phyloP scores from a whole-genome alignment of 2,888 invertebrate genomes.

The Drosophila mulleri region DNA sequence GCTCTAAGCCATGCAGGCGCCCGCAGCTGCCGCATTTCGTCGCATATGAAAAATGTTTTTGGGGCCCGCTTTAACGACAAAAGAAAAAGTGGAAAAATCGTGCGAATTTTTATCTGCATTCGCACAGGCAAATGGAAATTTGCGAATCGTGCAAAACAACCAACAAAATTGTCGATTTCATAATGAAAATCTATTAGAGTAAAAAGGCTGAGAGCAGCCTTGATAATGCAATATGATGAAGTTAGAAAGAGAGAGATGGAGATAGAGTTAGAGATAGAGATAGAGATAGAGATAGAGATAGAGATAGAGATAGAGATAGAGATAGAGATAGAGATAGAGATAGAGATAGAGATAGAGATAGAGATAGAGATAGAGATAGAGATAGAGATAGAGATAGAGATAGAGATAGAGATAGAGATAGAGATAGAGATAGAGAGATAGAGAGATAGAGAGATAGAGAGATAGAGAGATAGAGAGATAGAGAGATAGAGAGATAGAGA shows the following conservation, averaged over 20 bases:
- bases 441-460: too few relatives aligned
- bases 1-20: conserved; percentile 40
- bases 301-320: too few relatives aligned
- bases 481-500: too few relatives aligned
- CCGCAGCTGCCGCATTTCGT: conserved; percentile 45
- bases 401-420: too few relatives aligned
- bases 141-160: not conserved
- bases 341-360: too few relatives aligned
- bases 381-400: too few relatives aligned
- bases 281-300: not conserved
- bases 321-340: too few relatives aligned
- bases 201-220: not conserved
- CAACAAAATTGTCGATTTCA: conserved; percentile 14
- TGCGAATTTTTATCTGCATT: conserved; percentile 34
- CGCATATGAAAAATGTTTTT: conserved; percentile 21
- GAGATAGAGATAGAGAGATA: too few relatives aligned
- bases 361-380: too few relatives aligned
- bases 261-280: not conserved
- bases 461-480: too few relatives aligned
- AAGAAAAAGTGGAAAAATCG: conserved; percentile 6
- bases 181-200: not conserved
- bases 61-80: not conserved
- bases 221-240: too few relatives aligned
- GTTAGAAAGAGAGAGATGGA: too few relatives aligned
- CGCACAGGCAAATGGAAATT: conserved; percentile 17